These are phyloP conservation scores for Pogonomyrmex barbatus DNA, from an alignment of 1,140 invertebrate species.

Conservation along the genomic window DNA sequence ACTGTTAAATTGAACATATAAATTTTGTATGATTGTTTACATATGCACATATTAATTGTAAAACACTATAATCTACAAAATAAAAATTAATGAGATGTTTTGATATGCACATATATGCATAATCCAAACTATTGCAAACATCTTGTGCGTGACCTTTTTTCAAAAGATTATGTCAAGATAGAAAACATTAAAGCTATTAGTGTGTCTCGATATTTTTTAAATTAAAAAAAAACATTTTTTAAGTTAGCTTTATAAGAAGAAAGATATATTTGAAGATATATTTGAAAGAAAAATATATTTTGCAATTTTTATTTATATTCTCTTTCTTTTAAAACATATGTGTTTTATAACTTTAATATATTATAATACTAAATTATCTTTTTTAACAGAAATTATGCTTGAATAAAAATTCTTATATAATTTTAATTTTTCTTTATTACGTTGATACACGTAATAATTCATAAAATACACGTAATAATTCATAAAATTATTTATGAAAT, in stretches of 20 bases:
- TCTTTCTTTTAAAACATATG: background rate
- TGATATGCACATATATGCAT: background rate
- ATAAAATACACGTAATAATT: too few relatives aligned
- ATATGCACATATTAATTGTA: background rate
- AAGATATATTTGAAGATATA: too few relatives aligned
- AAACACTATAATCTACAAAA: background rate
- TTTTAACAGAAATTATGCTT: background rate
- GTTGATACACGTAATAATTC: too few relatives aligned
- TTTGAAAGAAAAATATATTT: background rate
- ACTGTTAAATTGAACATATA: background rate
- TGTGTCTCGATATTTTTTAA: background rate
- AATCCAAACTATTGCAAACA: background rate
- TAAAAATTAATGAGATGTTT: background rate
- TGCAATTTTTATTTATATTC: background rate
- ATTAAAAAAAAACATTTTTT: background rate
- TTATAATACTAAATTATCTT: conserved; percentile 17
- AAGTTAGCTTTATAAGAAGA: background rate
- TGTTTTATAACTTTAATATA: conserved; percentile 3
- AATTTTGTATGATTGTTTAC: background rate
- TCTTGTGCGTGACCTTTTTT: background rate
- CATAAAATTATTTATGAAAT: conserved; percentile 6
- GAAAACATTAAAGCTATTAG: background rate
- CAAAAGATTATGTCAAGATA: background rate
- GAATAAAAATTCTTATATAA: conserved; percentile 27
- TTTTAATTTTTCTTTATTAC: conserved; percentile 3